Conservation (phyloP, 2,113 vertebrate species). For the Microtus montanus region DNA sequence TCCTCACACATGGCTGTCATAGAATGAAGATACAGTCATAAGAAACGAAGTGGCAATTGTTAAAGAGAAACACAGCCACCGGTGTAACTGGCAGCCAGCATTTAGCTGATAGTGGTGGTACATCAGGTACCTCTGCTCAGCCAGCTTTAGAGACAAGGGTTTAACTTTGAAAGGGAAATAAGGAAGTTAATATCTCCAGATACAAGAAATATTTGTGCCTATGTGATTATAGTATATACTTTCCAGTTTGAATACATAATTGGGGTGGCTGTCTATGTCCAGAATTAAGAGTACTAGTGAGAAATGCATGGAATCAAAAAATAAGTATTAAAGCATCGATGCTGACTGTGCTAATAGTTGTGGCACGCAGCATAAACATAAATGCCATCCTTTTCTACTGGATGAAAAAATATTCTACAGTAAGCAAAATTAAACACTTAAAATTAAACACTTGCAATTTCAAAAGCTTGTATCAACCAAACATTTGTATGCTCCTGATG, state of each 20-base stretch:
- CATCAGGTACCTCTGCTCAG: not conserved
- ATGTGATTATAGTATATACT: not conserved
- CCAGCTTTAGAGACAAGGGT: not conserved
- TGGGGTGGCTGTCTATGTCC: not conserved
- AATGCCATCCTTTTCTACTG: too few relatives aligned
- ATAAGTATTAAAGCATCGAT: not conserved
- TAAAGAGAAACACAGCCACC: not conserved
- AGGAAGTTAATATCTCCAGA: conserved; percentile 11
- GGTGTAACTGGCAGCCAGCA: not conserved
- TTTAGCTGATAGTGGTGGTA: not conserved
- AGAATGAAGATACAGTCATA: not conserved
- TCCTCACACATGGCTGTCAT: not conserved
- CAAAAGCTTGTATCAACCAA: not conserved
- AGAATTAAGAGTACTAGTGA: not conserved
- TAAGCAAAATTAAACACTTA: not conserved
- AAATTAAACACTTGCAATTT: not conserved
- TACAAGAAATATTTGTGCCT: not conserved
- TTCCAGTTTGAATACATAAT: conserved; percentile 5
- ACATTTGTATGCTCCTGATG: not conserved
- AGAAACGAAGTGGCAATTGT: not conserved
- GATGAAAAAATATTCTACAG: too few relatives aligned
- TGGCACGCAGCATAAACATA: not conserved
- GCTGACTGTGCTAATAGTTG: not conserved
- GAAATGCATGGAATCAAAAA: not conserved
- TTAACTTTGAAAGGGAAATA: conserved; percentile 21